A percentile compares a stretch with the other conserved stretches of the same genome.
Conservation (phyloP, 2,888 invertebrate species). For the Esperia sulphurella region DNA sequence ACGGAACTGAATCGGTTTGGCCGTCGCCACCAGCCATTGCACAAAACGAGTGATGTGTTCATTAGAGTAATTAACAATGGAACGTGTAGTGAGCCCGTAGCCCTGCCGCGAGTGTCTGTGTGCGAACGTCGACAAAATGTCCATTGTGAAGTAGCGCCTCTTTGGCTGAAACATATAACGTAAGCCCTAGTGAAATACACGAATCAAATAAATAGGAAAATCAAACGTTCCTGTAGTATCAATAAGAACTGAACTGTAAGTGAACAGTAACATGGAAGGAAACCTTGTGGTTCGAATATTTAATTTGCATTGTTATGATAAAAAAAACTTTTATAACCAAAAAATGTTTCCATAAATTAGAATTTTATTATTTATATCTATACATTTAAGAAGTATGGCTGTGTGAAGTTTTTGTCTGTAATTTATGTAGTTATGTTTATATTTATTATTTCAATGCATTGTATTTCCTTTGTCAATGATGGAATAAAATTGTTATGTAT, state of each 20-base stretch:
- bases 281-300: conserved; percentile 44
- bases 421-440: conserved; percentile 53
- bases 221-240: conserved; percentile 43
- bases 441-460: conserved; percentile 30
- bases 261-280: conserved; percentile 27
- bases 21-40: no score
- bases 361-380: conserved; percentile 65
- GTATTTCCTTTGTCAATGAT: conserved; percentile 17
- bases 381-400: conserved; percentile 67
- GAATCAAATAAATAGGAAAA: conserved; percentile 18
- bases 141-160: neutral
- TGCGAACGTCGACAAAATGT: neutral
- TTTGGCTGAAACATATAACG: conserved; percentile 5
- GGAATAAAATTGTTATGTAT: conserved; percentile 10
- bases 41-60: conserved; percentile 40
- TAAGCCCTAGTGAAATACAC: conserved; percentile 20
- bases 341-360: conserved; percentile 59
- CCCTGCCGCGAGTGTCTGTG: neutral
- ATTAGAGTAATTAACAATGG: conserved; percentile 27
- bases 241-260: conserved; percentile 29
- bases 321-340: conserved; percentile 58
- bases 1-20: neutral
- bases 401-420: conserved; percentile 70
- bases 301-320: conserved; percentile 44
- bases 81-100: neutral